Base-by-base conservation (phyloP, 1,140 invertebrate species). In the Drosophila pseudoananassae region DNA sequence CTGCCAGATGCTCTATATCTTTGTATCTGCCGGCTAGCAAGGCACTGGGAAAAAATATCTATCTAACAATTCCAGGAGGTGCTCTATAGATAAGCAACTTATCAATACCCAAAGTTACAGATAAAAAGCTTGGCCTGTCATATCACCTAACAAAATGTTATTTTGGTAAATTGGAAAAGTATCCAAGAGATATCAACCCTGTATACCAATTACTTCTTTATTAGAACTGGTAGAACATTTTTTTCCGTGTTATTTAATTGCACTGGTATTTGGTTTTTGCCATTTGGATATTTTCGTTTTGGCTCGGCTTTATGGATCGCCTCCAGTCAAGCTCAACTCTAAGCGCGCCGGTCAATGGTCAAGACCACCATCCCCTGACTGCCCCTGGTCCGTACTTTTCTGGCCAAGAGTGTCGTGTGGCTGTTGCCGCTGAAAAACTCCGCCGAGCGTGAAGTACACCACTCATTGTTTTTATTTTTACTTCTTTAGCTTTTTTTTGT, bases 281-380 rank as follows among this genome's bases (percentile, higher is more conserved):
- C 61, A 56, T 65, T 76, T 40, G 47, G 25, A 49, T 49, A 36
- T 68, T 65, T 53, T 77, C 29, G 50, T 43, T 56, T 55, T 65
- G 46, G 49, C 40, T 64, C 17, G 38, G 47, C 15, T 76, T 78
- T 73, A 81, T 60, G 33, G 66, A 69, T 69, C 45, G 66, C 51
- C 66, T 56, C 66, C 66, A 69, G 65, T 69, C 65, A 69, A 55
- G 65, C 65, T 38, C 60, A 63, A 61, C 66, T 68, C 59, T 51
- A 54, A 43, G 65, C 75, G 63, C 54, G 63, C 72, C 85, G 81
- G 81, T 85, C 81, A 84, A 85, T 85, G 81, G 81, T 84, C 81
- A 85, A 76, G 61, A 72, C 57, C 60, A 78, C 57, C 54, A 29
- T 40, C 51, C 17, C 59, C 20, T 29, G 10, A 9, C 31, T 60